Base-by-base conservation (phyloP, 2,113 vertebrate genomes). In the Acanthochromis polyacanthus region DNA sequence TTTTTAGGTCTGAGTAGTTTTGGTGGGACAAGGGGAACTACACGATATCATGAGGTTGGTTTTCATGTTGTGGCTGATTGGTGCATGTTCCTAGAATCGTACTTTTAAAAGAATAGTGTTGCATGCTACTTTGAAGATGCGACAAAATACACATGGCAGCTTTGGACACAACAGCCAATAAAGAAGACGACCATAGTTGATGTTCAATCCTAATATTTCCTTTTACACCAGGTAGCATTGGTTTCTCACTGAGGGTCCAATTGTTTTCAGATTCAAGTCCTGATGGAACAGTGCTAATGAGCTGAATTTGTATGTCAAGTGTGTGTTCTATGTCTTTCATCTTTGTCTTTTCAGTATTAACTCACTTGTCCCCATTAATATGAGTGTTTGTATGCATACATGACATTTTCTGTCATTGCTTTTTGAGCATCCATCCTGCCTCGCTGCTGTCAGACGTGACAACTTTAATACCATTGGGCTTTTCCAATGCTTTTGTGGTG, bases 391-490 rank as follows among this genome's bases (percentile, higher is more conserved):
- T 38, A 5, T 32, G 30, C 30, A 36, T 36, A 36, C 32, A 36
- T 36, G 30, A 30, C 3, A 30, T 30, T 30, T 30, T 30, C 30
- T 30, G 7, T 36, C 7, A 36, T 36, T 0, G 32, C 32, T 36
- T 10, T 36, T 36, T 36, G 32, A 36, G 9, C 17, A 59, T 36
- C 32, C 32, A 36, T 36, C 32, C 32, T 10, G 6, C 32, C 32
- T 36, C 9, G 32, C 32, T 50, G 45, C 20, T 5, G 36, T 52
- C 48, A 28, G 28, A 9, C 4, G 40, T 73, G 76, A 45, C 52
- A 40, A 4, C n/a, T 59, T 80, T 58, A 75, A 75, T 71, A 36
- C 60, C 77, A 30, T 51, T 20, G 10, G 11, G 51, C 61, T 68
- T 69, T 80, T 30, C 30, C 10, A 2, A 2, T 20, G 43, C 17